These are phyloP conservation scores for Lasiurus borealis DNA, from an alignment of 2,113 vertebrate genomes.

Conservation along the genomic window DNA sequence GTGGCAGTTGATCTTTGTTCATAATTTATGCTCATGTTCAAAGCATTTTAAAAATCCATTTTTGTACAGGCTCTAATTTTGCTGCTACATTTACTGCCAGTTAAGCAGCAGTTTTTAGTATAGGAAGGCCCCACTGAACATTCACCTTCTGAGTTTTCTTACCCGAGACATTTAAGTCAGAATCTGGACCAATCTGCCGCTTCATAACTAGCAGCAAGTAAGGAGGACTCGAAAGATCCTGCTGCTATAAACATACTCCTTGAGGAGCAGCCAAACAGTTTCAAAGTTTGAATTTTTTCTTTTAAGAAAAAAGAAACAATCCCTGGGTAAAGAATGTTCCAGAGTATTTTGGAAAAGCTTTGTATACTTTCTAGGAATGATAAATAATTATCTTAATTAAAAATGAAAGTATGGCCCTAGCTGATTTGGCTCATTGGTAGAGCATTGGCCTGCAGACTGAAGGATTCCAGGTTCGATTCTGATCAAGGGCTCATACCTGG, in stretches of 20 bases:
- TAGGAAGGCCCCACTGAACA: constrained; percentile 71
- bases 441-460: too few species aligned
- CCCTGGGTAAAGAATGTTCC: constrained; percentile 62
- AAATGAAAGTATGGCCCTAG: neutral
- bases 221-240: constrained; percentile 80
- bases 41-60: constrained; percentile 67
- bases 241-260: constrained; percentile 84
- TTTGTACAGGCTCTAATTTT: constrained; percentile 74
- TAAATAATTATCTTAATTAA: constrained; percentile 7
- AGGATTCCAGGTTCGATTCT: too few species aligned
- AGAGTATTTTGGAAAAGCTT: neutral
- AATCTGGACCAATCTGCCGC: constrained; percentile 82
- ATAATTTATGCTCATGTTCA: constrained; percentile 73
- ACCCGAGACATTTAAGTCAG: constrained; percentile 85
- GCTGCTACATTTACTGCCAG: constrained; percentile 76
- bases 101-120: constrained; percentile 81
- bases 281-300: constrained; percentile 62
- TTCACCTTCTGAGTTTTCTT: constrained; percentile 86
- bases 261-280: constrained; percentile 60
- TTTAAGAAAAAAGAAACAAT: constrained; percentile 57
- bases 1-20: constrained; percentile 79
- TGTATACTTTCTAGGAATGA: constrained; percentile 22
- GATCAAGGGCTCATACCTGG: too few species aligned
- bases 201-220: constrained; percentile 81
- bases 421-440: too few species aligned